phyloP scores from a whole-genome alignment of 2,797 vertebrate genomes.

The Borostomias antarcticus region DNA sequence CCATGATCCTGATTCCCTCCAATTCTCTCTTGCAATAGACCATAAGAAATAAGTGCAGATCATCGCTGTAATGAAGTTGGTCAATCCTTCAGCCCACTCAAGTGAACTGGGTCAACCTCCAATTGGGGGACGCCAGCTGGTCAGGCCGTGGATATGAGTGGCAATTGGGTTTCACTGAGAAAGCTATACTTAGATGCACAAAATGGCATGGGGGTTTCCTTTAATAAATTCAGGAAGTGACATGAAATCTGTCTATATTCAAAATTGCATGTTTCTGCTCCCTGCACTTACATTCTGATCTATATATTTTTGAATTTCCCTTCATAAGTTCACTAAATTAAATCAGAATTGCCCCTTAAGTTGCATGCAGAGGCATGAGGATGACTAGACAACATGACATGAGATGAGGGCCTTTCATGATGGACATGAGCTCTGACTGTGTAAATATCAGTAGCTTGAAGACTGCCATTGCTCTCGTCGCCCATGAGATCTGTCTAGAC shows the following conservation, averaged over 20 bases:
- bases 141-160: slow-evolving; percentile 6
- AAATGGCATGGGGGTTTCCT: neutral
- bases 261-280: neutral
- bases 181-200: neutral
- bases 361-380: neutral
- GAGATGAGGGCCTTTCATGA: neutral
- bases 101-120: slow-evolving; percentile 68
- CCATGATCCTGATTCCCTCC: slow-evolving; percentile 20
- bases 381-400: neutral
- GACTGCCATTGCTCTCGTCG: slow-evolving; percentile 1
- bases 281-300: too few relatives aligned
- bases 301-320: too few relatives aligned
- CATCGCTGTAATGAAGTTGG: slow-evolving; percentile 57
- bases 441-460: slow-evolving; percentile 17
- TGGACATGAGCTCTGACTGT: neutral
- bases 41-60: slow-evolving; percentile 46
- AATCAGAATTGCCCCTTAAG: neutral
- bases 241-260: neutral
- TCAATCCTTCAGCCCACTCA: slow-evolving; percentile 57
- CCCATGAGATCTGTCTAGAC: slow-evolving; percentile 20
- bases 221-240: neutral
- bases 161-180: neutral
- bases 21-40: slow-evolving; percentile 48
- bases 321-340: neutral
- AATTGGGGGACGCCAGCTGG: slow-evolving; percentile 55